Base-by-base conservation (phyloP, 2,888 invertebrate species). In the Aphodius granarius region DNA sequence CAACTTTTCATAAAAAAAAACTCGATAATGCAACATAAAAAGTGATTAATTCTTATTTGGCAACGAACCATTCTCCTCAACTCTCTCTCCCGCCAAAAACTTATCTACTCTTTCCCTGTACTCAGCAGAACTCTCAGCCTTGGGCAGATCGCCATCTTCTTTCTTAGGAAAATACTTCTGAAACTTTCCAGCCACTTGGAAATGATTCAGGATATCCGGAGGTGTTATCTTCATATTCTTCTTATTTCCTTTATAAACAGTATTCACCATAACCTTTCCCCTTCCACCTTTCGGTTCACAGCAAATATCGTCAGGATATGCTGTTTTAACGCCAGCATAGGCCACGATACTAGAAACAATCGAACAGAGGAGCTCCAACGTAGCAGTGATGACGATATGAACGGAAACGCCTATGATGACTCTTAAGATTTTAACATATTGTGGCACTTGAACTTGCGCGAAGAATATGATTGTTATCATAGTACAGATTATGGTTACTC, bases 331-430 rank as follows among this genome's bases (percentile, higher is more conserved):
- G 20, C 92, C 92, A 78, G 88, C 89, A 79, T 90, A 90, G 0
- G 91, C 89, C 20, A 92, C 89, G 83, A 89, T 91, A 0, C 90
- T 85, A 70, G 91, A 91, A 17, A 92, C 83, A 22, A 90, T 83
- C 0, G 92, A 92, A 92, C 92, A 92, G 0, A 91, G 83, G 0
- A 90, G 78, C 80, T 92, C 91, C 17, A 92, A 78, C 71, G 90
- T 85, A 0, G 91, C 89, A 0, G 91, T 90, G 18, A 92, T 90
- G 63, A 91, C 81, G 66, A 92, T 89, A 81, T 92, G 92, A 18
- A 91, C 87, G 9, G 89, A 89, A 43, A 92, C 78, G 16, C 66
- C 71, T 18, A 73, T 64, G 66, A 66, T 72, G 6, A 71, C 72
- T 9, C 20, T n/a, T n/a, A 62, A 62, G 21, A 66, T 17, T 20